A percentile compares a stretch with the other conserved stretches of the same genome.
These are phyloP conservation scores for Volucella inflata DNA, from an alignment of 2,888 invertebrate genomes.

Conservation along the genomic window DNA sequence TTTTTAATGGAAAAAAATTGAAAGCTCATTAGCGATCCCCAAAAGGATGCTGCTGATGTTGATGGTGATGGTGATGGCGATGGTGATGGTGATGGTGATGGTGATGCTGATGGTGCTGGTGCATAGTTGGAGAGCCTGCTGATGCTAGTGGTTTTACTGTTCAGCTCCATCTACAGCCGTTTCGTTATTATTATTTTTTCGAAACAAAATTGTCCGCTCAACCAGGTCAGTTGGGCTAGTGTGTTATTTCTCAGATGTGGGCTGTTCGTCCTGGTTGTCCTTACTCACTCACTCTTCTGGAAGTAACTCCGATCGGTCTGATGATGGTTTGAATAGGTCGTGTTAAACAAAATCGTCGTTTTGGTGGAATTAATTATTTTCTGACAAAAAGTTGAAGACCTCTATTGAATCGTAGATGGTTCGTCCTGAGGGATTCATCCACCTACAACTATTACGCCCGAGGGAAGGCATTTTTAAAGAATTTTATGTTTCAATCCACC, in stretches of 20 bases:
- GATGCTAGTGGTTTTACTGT: slow-evolving; percentile 7
- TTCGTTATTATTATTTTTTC: slow-evolving; percentile 46
- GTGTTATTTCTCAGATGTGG: background rate
- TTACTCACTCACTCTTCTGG: background rate
- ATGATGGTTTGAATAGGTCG: slow-evolving; percentile 26
- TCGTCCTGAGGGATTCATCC: background rate
- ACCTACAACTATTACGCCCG: background rate
- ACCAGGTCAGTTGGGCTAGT: slow-evolving; percentile 8
- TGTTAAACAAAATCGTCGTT: slow-evolving; percentile 55
- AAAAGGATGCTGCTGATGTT: slow-evolving; percentile 60
- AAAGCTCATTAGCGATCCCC: slow-evolving; percentile 74
- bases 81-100: background rate
- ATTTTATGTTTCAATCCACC: slow-evolving; percentile 29
- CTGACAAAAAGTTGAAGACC: slow-evolving; percentile 63
- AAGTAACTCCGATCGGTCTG: slow-evolving; percentile 21
- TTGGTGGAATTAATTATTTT: slow-evolving; percentile 66
- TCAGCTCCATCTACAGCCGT: slow-evolving; percentile 46
- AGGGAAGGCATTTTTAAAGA: slow-evolving; percentile 23
- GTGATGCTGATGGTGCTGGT: slow-evolving; percentile 54
- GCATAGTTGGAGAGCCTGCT: background rate
- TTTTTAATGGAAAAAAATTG: slow-evolving; percentile 68
- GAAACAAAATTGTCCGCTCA: slow-evolving; percentile 12
- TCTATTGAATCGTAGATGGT: slow-evolving; percentile 39
- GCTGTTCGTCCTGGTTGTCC: slow-evolving; percentile 9
- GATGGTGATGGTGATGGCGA: slow-evolving; percentile 53